Evolutionary conservation across 1,140 invertebrate species (phyloP), one percentile per base, ranked within the genome.

Genomic region (Aphelinus certus): DNA sequence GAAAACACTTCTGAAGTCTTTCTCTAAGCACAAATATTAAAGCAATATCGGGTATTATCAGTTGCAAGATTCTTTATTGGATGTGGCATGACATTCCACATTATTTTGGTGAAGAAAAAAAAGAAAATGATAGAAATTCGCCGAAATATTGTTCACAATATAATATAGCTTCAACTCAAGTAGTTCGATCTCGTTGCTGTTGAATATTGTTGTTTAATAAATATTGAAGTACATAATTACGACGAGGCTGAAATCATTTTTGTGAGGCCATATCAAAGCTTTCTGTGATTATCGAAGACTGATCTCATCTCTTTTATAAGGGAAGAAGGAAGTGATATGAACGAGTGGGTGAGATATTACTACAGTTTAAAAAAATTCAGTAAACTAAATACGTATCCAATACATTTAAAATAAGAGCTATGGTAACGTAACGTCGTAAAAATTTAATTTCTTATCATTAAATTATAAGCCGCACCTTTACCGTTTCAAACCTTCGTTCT

Each of bases 231-330:
- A 47, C 62, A 69, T 55, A 69, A 63, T 45, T 61, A 63, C 42
- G 49, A 62, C 51, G 49, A 56, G n/a, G 64, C 63, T 66, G 64
- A 64, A 63, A 73, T 62, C 49, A 74, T 69, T 68, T 73, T 74
- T 49, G 58, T 56, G 79, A 83, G 83, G 82, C 81, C 85, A 86
- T 86, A 87, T 87, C 84, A 85, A 86, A 86, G 83, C 83, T 85
- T 82, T 83, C 84, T 87, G 85, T 87, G 85, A 87, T 87, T 83
- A 81, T 83, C 81, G 80, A 86, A 86, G 84, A 85, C 84, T 85
- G 83, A 87, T 83, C 79, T 79, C 78, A 79, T 85, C 82, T 82
- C 77, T 78, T 61, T 75, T 79, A 68, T 69, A 60, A 6, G n/a
- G 7, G 43, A 63, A 7, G n/a, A 48, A 43, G 47, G 26, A 43